Evolutionary conservation across 2,113 vertebrate genomes (phyloP).

Genomic region (Ictidomys tridecemlineatus): DNA sequence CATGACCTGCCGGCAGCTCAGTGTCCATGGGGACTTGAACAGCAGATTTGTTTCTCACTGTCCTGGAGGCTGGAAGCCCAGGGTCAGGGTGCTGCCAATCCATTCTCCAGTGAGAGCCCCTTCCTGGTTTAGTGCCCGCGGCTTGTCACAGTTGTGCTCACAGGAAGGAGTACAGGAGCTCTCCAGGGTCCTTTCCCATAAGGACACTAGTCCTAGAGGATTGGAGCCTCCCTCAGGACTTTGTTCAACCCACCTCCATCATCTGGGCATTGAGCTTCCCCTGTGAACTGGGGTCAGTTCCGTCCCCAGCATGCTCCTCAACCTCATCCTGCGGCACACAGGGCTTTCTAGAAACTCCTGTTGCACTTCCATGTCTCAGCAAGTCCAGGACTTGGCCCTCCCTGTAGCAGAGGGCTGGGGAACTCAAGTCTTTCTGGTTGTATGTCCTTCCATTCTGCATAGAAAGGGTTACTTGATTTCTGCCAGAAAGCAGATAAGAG

Average conservation of each 20-base stretch:
- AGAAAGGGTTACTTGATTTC: not conserved
- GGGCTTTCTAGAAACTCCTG: not conserved
- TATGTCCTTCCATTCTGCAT: not conserved
- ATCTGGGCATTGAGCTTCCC: not conserved
- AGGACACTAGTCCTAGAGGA: not conserved
- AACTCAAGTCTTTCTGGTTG: not conserved
- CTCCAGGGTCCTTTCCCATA: too few species aligned
- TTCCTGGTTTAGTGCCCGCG: rapidly evolving
- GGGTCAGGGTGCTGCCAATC: rapidly evolving
- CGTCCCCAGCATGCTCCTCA: not conserved
- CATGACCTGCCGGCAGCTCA: too few species aligned
- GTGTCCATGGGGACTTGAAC: too few species aligned
- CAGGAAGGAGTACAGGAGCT: not conserved
- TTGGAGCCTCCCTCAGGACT: not conserved
- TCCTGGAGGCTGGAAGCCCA: not conserved
- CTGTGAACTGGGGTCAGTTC: not conserved
- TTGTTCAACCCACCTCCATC: too few species aligned
- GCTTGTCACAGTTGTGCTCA: not conserved
- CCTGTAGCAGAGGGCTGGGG: not conserved
- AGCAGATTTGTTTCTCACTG: not conserved
- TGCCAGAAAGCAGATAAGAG: not conserved
- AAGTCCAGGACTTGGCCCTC: rapidly evolving
- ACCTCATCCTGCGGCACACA: not conserved
- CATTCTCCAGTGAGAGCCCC: rapidly evolving
- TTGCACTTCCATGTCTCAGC: not conserved